These are phyloP conservation scores for Stercorarius parasiticus DNA, from an alignment of 2,113 vertebrate species.

Conservation along the genomic window DNA sequence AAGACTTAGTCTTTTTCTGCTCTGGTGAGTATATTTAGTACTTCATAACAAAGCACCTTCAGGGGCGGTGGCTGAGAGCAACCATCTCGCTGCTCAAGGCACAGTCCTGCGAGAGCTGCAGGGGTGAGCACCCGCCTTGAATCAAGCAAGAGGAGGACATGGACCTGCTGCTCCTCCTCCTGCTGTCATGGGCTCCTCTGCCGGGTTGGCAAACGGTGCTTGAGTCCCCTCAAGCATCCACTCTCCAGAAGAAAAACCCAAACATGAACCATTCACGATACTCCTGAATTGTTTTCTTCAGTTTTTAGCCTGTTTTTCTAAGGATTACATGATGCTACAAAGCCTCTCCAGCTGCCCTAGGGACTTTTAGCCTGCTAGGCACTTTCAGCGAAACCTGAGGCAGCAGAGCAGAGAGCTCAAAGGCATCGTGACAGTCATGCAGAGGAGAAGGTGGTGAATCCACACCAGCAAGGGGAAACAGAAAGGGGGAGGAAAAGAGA, in stretches of 20 bases:
- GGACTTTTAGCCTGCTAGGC: not conserved
- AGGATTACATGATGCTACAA: not conserved
- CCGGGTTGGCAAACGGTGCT: fast-evolving
- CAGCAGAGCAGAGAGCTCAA: not conserved
- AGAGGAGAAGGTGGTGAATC: not conserved
- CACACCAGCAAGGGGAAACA: fast-evolving
- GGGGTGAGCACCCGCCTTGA: not conserved
- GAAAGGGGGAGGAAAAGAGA: not conserved
- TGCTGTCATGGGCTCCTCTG: not conserved
- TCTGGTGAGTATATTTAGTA: not conserved
- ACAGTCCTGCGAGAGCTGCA: not conserved
- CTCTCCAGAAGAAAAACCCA: not conserved
- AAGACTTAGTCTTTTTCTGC: not conserved
- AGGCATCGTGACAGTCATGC: fast-evolving
- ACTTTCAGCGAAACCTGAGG: not conserved
- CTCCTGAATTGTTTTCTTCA: not conserved
- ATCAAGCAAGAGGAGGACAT: not conserved
- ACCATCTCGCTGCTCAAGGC: not conserved
- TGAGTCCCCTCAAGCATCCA: not conserved
- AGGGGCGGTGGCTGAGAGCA: not conserved
- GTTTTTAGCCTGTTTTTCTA: not conserved
- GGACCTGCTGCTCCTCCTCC: not conserved
- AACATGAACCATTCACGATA: not conserved
- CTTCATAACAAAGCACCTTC: not conserved
- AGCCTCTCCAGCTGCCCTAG: not conserved